These are phyloP conservation scores for Acipenser oxyrinchus DNA, from an alignment of 2,797 vertebrate genomes.

Conservation along the genomic window DNA sequence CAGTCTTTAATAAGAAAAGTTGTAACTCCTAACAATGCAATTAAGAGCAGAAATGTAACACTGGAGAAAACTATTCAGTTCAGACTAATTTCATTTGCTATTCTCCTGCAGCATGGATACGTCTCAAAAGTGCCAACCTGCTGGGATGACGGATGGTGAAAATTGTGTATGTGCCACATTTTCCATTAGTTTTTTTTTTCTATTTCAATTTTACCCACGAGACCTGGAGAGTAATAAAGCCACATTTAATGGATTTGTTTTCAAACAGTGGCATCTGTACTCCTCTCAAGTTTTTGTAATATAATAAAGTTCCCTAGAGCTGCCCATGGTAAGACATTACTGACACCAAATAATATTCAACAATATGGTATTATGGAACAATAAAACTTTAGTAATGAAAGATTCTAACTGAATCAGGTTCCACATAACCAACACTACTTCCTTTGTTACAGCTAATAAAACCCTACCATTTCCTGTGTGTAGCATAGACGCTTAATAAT, in stretches of 20 bases:
- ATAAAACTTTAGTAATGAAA: too few relatives aligned
- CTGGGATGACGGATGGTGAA: slow-evolving; percentile 44
- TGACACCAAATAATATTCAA: too few relatives aligned
- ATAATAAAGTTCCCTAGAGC: slow-evolving; percentile 12
- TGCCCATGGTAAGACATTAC: too few relatives aligned
- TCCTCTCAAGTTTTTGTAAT: slow-evolving; percentile 14
- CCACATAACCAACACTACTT: too few relatives aligned
- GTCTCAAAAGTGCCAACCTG: slow-evolving; percentile 11
- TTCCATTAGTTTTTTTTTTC: slow-evolving; percentile 38
- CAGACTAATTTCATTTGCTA: slow-evolving; percentile 30
- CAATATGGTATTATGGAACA: too few relatives aligned
- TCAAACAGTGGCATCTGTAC: slow-evolving; percentile 17
- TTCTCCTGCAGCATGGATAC: slow-evolving; percentile 13
- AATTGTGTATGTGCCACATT: slow-evolving; percentile 48
- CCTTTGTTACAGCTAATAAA: too few relatives aligned
- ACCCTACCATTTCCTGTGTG: too few relatives aligned
- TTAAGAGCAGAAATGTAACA: too few relatives aligned
- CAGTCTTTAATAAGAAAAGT: too few relatives aligned
- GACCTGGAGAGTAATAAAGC: slow-evolving; percentile 7
- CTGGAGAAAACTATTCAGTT: not conserved
- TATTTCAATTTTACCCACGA: slow-evolving; percentile 12
- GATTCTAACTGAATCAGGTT: too few relatives aligned
- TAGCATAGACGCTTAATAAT: too few relatives aligned
- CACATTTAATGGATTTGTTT: slow-evolving; percentile 19
- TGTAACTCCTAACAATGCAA: too few relatives aligned